phyloP scores from a whole-genome alignment of 2,113 vertebrate species.

The Triplophysa tibetana region DNA sequence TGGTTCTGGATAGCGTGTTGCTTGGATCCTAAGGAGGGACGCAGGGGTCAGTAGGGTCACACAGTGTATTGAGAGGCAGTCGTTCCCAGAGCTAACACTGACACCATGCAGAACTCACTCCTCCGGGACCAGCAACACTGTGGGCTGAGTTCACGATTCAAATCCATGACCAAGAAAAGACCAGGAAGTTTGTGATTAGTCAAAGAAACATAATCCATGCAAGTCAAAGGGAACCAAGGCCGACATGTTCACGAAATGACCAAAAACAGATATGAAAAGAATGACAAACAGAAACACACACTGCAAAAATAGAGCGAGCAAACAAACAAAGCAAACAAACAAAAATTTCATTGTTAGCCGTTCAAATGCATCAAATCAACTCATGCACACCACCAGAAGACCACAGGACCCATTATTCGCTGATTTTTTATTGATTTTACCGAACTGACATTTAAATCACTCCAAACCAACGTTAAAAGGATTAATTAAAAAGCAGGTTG shows the following conservation, averaged over 20 bases:
- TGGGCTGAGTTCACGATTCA: conserved; percentile 41
- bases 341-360: conserved; percentile 22
- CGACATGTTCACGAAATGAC: conserved; percentile 33
- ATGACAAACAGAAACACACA: conserved; percentile 33
- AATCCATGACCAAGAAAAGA: conserved; percentile 44
- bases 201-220: conserved; percentile 52
- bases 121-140: conserved; percentile 39
- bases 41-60: conserved; percentile 35
- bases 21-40: conserved; percentile 30
- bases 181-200: conserved; percentile 48
- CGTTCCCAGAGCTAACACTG: conserved; percentile 55
- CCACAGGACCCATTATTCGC: neutral
- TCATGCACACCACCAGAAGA: conserved; percentile 28
- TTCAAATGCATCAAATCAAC: conserved; percentile 25
- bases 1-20: conserved; percentile 17
- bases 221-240: conserved; percentile 45
- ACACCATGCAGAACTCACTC: conserved; percentile 52
- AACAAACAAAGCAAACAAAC: conserved; percentile 34
- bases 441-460: neutral
- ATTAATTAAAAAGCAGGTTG: neutral
- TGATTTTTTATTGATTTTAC: conserved; percentile 11
- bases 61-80: conserved; percentile 33
- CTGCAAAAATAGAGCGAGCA: conserved; percentile 15
- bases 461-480: neutral
- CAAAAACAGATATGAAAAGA: conserved; percentile 16